Evolutionary conservation across 2,113 vertebrate genomes (phyloP).

Genomic region (Chinchilla lanigera): DNA sequence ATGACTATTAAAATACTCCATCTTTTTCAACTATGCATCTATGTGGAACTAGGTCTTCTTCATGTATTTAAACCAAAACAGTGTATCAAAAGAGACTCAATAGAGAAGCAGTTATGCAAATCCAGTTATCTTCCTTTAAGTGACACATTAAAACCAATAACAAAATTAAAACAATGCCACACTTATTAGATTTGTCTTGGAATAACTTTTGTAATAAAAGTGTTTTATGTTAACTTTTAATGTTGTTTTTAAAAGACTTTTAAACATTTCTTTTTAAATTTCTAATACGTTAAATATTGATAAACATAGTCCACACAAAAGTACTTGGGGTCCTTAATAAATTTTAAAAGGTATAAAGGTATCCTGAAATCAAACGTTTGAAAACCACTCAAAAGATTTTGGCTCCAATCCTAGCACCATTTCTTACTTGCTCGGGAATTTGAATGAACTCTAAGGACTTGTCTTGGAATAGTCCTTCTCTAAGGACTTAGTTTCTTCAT

Average conservation of each 20-base stretch:
- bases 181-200: neutral
- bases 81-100: neutral
- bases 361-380: neutral
- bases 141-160: neutral
- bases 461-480: too few species aligned
- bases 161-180: neutral
- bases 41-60: neutral
- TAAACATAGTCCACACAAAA: neutral
- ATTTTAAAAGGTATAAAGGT: slow-evolving; percentile 8
- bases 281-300: slow-evolving; percentile 19
- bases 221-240: slow-evolving; percentile 7
- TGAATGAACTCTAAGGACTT: slow-evolving; percentile 24
- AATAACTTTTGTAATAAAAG: neutral
- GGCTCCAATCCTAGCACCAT: neutral
- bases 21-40: slow-evolving; percentile 7
- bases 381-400: neutral
- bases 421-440: slow-evolving; percentile 11
- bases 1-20: neutral
- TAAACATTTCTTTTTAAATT: slow-evolving; percentile 46
- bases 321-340: neutral
- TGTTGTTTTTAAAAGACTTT: slow-evolving; percentile 15
- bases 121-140: neutral
- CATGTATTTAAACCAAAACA: slow-evolving; percentile 5
- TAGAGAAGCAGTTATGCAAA: slow-evolving; percentile 1
- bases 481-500: slow-evolving; percentile 46